These are phyloP conservation scores for Epinotia nisella DNA, from an alignment of 2,888 invertebrate genomes.

Conservation along the genomic window DNA sequence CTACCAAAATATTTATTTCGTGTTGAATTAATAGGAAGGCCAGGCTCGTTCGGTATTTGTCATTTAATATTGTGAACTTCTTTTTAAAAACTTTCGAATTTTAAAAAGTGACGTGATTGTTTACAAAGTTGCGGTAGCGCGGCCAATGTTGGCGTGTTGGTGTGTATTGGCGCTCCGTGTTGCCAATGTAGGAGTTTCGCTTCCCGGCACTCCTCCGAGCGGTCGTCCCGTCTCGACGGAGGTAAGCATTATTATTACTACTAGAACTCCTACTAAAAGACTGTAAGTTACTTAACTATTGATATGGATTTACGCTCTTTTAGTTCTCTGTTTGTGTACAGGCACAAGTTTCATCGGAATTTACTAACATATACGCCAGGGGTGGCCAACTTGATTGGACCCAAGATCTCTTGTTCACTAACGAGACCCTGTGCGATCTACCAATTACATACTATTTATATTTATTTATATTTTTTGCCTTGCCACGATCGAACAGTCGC, in stretches of 20 bases:
- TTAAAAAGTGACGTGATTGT: conserved; percentile 28
- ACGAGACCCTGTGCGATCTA: no score
- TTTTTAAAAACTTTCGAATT: conserved; percentile 16
- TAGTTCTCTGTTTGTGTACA: not conserved
- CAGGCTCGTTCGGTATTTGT: no score
- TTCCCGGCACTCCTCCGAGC: conserved; percentile 41
- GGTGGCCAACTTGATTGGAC: no score
- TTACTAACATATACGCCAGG: no score
- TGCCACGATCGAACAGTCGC: no score
- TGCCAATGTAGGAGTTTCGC: conserved; percentile 41
- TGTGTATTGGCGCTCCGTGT: conserved; percentile 29
- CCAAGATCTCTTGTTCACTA: no score
- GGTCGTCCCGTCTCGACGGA: conserved; percentile 44
- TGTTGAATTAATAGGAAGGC: no score
- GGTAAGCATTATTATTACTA: conserved; percentile 42
- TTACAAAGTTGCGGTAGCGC: conserved; percentile 16
- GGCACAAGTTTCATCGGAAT: conserved; percentile 21
- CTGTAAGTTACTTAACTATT: not conserved
- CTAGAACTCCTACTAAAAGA: conserved; percentile 20
- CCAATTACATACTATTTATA: no score
- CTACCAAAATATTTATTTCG: no score
- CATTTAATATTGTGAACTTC: no score
- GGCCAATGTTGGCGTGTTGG: conserved; percentile 37
- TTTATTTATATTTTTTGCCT: no score
- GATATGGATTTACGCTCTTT: conserved; percentile 11